Evolutionary conservation across 2,888 invertebrate genomes (phyloP).

Genomic region (Latrodectus elegans): DNA sequence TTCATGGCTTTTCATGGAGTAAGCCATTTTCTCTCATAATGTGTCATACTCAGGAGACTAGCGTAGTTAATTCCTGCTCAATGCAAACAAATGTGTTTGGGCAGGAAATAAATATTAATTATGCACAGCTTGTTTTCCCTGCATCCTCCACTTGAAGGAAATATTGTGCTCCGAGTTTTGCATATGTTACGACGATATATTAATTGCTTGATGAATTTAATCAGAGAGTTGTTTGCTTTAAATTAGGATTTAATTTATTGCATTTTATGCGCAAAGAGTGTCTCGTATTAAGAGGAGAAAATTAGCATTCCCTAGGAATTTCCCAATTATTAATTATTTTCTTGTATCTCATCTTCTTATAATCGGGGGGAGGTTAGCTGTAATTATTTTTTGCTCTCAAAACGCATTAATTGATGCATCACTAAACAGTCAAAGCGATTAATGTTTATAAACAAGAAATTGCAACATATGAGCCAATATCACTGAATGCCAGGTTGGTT

Average conservation of each 20-base stretch:
- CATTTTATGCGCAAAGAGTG: no score
- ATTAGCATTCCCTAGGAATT: not conserved
- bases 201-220: constrained; percentile 3
- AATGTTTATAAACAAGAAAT: no score
- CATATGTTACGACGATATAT: not conserved
- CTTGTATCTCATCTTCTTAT: no score
- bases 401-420: no score
- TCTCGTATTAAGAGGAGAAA: not conserved
- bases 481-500: no score
- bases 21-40: constrained; percentile 1
- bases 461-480: no score
- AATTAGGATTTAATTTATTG: no score
- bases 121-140: not conserved
- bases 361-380: no score
- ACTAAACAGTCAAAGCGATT: no score
- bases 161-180: not conserved
- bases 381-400: no score
- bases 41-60: not conserved
- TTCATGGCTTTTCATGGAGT: not conserved
- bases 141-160: not conserved
- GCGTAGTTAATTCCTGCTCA: not conserved
- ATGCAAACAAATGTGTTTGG: constrained; percentile 8
- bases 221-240: not conserved
- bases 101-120: constrained; percentile 10
- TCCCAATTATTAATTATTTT: no score